Base-by-base conservation (phyloP, 2,797 vertebrate species). In the Bradypodion ventrale region DNA sequence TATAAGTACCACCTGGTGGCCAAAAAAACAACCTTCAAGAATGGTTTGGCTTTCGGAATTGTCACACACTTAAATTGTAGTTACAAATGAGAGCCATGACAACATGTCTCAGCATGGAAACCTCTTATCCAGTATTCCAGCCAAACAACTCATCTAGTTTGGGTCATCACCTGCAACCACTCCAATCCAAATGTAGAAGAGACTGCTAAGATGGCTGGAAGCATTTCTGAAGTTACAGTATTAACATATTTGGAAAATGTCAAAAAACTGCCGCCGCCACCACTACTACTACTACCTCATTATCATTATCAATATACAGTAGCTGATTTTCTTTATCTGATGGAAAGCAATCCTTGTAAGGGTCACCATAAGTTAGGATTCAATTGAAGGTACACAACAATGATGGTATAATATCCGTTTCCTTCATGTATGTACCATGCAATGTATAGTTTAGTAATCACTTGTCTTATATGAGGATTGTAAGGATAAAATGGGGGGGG, bases 341-440 rank as follows among this genome's bases (percentile, higher is more conserved):
- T 49, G 75, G 62, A 29, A 25, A 35, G 27, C 46, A 42, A 6
- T 3, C n/a, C n/a, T n/a, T n/a, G n/a, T n/a, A n/a, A n/a, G n/a
- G n/a, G n/a, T n/a, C n/a, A n/a, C n/a, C n/a, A n/a, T n/a, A n/a
- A n/a, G n/a, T n/a, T n/a, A n/a, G n/a, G n/a, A n/a, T n/a, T n/a
- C n/a, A n/a, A n/a, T n/a, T n/a, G n/a, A n/a, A n/a, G n/a, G n/a
- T n/a, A n/a, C n/a, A n/a, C n/a, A n/a, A n/a, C n/a, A n/a, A n/a
- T n/a, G n/a, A n/a, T n/a, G n/a, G n/a, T n/a, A n/a, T n/a, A n/a
- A n/a, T 7, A 4, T 42, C 19, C 49, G 49, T 87, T 83, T 73
- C 12, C 83, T 87, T 60, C 5, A 87, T 88, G 84, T 80, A 12
- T 27, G 87, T 35, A 21, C 70, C 88, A 78, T 40, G 84, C 89